These are phyloP conservation scores for Panopea generosa DNA, from an alignment of 2,888 invertebrate genomes.

Conservation along the genomic window DNA sequence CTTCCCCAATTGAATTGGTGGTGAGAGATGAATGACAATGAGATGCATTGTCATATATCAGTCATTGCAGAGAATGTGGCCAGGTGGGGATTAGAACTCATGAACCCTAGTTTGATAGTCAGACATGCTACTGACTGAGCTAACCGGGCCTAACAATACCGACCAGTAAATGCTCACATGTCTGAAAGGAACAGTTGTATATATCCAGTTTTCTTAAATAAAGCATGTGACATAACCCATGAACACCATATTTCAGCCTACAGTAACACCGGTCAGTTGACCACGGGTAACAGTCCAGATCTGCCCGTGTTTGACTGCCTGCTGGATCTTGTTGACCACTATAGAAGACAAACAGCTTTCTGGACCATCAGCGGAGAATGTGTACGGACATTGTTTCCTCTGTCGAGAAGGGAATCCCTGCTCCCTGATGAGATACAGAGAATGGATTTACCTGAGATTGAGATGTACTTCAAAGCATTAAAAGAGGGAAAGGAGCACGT, in stretches of 20 bases:
- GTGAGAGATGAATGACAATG: no score
- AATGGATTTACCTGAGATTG: conserved; percentile 57
- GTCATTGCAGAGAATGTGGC: no score
- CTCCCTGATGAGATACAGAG: conserved; percentile 56
- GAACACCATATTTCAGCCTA: conserved; percentile 29
- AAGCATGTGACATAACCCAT: no score
- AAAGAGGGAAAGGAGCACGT: conserved; percentile 59
- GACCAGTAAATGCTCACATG: no score
- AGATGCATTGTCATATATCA: no score
- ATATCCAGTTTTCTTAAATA: no score
- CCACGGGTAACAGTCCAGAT: conserved; percentile 39
- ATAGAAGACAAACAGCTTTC: conserved; percentile 48
- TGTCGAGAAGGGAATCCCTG: conserved; percentile 50
- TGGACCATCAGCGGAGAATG: conserved; percentile 55
- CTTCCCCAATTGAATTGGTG: no score
- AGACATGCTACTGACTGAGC: no score
- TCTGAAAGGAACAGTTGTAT: no score
- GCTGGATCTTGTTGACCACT: conserved; percentile 45
- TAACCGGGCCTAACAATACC: no score
- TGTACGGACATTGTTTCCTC: conserved; percentile 56
- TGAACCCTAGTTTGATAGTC: no score
- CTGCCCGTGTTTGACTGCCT: conserved; percentile 51
- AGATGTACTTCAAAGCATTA: conserved; percentile 56
- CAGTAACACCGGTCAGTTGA: conserved; percentile 29
- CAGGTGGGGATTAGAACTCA: no score